These are phyloP conservation scores for Pedicia rivosa DNA, from an alignment of 2,888 invertebrate species.

Conservation along the genomic window DNA sequence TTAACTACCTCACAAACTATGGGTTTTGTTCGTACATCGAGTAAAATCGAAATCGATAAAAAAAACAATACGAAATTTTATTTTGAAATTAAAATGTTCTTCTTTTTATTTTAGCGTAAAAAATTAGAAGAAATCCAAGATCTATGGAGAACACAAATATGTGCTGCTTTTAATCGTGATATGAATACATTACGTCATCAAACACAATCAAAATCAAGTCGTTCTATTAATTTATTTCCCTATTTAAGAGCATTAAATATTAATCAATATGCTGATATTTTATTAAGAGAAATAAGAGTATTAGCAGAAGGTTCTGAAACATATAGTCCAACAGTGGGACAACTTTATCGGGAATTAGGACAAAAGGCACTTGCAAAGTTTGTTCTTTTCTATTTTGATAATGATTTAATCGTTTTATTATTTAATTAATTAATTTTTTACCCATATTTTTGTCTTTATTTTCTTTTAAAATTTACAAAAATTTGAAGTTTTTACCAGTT, in stretches of 20 bases:
- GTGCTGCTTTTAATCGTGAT: conserved; percentile 50
- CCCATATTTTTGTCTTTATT: too few species aligned
- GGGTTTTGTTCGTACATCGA: too few species aligned
- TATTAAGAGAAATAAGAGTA: conserved; percentile 51
- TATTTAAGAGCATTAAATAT: conserved; percentile 49
- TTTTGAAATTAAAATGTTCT: neutral
- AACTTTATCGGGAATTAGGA: conserved; percentile 51
- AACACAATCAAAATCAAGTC: conserved; percentile 35
- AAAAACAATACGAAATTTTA: too few species aligned
- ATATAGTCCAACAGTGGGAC: conserved; percentile 52
- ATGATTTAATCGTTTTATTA: too few species aligned
- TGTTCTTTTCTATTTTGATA: too few species aligned
- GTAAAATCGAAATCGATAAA: too few species aligned
- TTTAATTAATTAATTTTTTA: too few species aligned
- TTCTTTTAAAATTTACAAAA: too few species aligned
- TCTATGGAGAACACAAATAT: conserved; percentile 47
- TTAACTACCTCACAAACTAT: too few species aligned
- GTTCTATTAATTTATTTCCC: conserved; percentile 47
- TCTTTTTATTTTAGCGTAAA: conserved; percentile 35
- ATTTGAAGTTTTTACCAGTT: neutral
- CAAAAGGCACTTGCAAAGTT: conserved; percentile 48
- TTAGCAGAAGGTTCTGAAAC: conserved; percentile 64
- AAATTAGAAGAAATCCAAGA: conserved; percentile 43
- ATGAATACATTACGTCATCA: conserved; percentile 45
- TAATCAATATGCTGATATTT: conserved; percentile 41